phyloP scores from a whole-genome alignment of 2,888 invertebrate genomes.

The Deilephila elpenor region DNA sequence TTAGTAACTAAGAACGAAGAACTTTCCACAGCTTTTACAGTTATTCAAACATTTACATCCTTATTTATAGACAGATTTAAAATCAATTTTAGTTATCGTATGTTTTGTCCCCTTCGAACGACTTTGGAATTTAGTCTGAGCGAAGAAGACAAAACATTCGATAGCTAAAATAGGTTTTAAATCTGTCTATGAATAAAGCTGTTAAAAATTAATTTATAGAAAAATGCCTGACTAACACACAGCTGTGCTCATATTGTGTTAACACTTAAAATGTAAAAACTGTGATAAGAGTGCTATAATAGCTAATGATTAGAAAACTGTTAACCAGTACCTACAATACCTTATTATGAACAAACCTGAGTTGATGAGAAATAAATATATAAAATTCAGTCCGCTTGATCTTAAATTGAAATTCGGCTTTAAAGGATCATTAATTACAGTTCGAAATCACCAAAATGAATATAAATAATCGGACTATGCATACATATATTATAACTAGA shows the following conservation, averaged over 20 bases:
- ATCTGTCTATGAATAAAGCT: too few relatives aligned
- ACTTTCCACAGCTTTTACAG: slow-evolving; percentile 73
- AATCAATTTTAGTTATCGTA: too few relatives aligned
- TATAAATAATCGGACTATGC: neutral
- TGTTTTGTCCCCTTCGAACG: too few relatives aligned
- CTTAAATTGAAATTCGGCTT: slow-evolving; percentile 23
- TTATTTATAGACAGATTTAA: too few relatives aligned
- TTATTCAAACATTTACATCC: slow-evolving; percentile 25
- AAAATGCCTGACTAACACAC: slow-evolving; percentile 50
- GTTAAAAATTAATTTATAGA: slow-evolving; percentile 27
- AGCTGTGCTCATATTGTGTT: slow-evolving; percentile 44
- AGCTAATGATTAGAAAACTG: slow-evolving; percentile 53
- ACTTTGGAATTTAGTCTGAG: too few relatives aligned
- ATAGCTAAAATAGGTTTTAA: too few relatives aligned
- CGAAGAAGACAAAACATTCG: too few relatives aligned
- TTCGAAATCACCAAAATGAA: neutral
- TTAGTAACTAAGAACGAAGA: slow-evolving; percentile 64
- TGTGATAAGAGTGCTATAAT: slow-evolving; percentile 71
- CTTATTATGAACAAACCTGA: slow-evolving; percentile 72
- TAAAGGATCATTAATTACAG: neutral
- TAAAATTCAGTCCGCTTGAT: slow-evolving; percentile 21
- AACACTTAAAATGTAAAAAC: slow-evolving; percentile 71
- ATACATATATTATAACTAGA: neutral
- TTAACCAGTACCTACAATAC: slow-evolving; percentile 69
- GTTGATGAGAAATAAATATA: slow-evolving; percentile 57